A percentile compares a stretch with the other conserved stretches of the same genome.
These are phyloP conservation scores for Perizoma affinitatum DNA, from an alignment of 2,888 invertebrate genomes.

Conservation along the genomic window DNA sequence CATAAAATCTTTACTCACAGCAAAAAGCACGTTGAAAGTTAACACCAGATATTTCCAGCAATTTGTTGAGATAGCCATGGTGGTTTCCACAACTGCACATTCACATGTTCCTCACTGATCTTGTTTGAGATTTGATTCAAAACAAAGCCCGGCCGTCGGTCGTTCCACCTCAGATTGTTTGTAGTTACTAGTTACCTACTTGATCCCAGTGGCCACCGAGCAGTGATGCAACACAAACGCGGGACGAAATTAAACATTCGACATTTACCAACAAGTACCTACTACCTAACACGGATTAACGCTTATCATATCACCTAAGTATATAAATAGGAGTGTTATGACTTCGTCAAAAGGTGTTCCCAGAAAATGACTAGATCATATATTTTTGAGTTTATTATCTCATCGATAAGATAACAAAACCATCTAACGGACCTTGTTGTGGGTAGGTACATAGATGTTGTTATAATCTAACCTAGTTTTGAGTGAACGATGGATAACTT, in stretches of 20 bases:
- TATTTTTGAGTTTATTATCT: constrained; percentile 59
- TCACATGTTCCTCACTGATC: constrained; percentile 71
- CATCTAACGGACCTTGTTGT: constrained; percentile 26
- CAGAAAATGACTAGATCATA: constrained; percentile 52
- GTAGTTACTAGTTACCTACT: constrained; percentile 48
- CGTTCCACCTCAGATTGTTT: constrained; percentile 77
- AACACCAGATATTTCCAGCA: constrained; percentile 81
- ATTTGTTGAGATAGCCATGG: constrained; percentile 77
- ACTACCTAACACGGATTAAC: constrained; percentile 44
- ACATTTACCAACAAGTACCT: constrained; percentile 56
- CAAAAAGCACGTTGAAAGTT: constrained; percentile 77
- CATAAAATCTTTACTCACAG: constrained; percentile 58
- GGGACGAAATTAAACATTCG: constrained; percentile 72
- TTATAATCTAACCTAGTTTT: constrained; percentile 73
- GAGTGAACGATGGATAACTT: constrained; percentile 45
- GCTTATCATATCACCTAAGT: constrained; percentile 37
- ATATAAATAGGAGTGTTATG: constrained; percentile 43
- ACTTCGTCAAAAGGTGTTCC: constrained; percentile 40
- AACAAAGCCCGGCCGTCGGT: constrained; percentile 67
- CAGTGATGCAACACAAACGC: constrained; percentile 67
- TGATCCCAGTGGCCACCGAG: constrained; percentile 43
- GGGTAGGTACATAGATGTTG: constrained; percentile 24
- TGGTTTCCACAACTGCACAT: constrained; percentile 47
- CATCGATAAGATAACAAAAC: constrained; percentile 64
- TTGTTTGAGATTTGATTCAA: constrained; percentile 67